Evolutionary conservation across 2,797 vertebrate species (phyloP), one percentile per base, ranked within the genome.

Genomic region (Girardinus metallicus): DNA sequence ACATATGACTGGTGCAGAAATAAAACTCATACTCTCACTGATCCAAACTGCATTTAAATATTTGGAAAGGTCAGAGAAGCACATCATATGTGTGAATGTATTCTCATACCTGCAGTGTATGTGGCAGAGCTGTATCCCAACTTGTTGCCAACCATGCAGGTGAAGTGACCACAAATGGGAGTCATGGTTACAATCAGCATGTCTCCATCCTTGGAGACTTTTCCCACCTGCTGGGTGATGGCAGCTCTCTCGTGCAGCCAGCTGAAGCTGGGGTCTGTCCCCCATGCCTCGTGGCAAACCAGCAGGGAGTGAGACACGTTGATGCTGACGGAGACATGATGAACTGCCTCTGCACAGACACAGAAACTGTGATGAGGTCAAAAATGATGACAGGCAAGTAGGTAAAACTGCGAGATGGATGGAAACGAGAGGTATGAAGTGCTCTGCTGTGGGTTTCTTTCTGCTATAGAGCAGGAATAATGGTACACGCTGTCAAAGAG

Each of bases 231-330:
- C 13, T 83, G 53, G 2, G 89, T 91, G 83, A 96, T 70, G 71
- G 88, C 77, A 0, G 3, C 86, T 2, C 84, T 78, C 84, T 96
- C 95, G 1, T 96, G 86, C n/a, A 96, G 87, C 96, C 96, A 96
- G 83, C 82, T 91, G 93, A 95, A 96, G 53, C 16, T 83, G 1
- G 95, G 96, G 0, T 96, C 94, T 0, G 95, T 96, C 18, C 96
- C 96, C 95, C 95, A 96, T 55, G 95, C 90, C 89, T 96, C 95
- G n/a, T 81, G 86, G 46, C 96, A 96, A 57, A 94, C 86, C 84
- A 96, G 94, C 43, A 66, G 71, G 13, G 93, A 90, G 88, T 96
- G 93, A 2, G 95, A 95, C 77, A 90, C 31, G 16, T 96, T 96
- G 88, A 96, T 88, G 84, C 94, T 95, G 87, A 96, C 92, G 0